These are phyloP conservation scores for Centropus unirufus DNA, from an alignment of 2,113 vertebrate genomes.

Conservation along the genomic window DNA sequence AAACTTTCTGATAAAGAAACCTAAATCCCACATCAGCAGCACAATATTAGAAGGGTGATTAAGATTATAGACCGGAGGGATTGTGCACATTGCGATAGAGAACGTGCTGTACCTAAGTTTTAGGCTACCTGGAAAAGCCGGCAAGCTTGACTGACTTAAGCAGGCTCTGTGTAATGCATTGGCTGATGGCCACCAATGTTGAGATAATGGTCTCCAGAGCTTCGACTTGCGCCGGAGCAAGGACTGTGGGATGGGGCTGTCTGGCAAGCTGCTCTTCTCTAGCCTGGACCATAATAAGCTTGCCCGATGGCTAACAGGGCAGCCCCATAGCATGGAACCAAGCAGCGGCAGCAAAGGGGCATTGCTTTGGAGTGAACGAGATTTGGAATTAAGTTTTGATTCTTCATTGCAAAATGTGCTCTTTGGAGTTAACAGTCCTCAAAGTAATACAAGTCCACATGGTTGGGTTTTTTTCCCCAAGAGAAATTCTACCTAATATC, in stretches of 20 bases:
- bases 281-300: background rate
- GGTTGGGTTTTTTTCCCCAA: background rate
- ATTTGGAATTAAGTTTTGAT: background rate
- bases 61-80: background rate
- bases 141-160: background rate
- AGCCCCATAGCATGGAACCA: accelerated
- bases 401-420: background rate
- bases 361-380: background rate
- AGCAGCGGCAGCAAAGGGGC: accelerated
- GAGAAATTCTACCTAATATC: background rate
- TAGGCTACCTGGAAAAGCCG: background rate
- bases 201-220: background rate
- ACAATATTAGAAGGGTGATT: slow-evolving; percentile 16
- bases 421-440: background rate
- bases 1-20: background rate
- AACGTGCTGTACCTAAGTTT: background rate
- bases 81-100: background rate
- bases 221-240: accelerated
- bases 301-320: background rate
- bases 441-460: background rate
- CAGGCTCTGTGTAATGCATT: background rate
- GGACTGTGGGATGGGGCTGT: background rate
- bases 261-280: background rate
- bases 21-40: slow-evolving; percentile 18
- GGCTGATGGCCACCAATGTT: accelerated